Evolutionary conservation across 2,113 vertebrate genomes (phyloP).

Genomic region (Otus sunia): DNA sequence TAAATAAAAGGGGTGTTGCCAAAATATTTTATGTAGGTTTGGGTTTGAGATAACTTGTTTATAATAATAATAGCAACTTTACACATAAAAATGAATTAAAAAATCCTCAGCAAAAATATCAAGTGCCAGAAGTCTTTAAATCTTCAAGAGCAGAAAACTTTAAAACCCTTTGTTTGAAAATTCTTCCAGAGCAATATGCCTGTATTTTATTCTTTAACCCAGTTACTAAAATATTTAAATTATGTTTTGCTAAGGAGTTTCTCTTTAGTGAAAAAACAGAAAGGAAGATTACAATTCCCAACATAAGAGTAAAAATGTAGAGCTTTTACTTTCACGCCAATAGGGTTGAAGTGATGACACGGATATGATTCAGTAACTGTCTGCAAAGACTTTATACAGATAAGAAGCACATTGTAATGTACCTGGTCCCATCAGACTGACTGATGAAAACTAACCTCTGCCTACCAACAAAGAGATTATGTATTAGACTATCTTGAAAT

Average conservation of each 20-base stretch:
- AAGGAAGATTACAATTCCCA: not conserved
- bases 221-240: not conserved
- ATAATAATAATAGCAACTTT: not conserved
- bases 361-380: not conserved
- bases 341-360: not conserved
- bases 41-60: not conserved
- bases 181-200: not conserved
- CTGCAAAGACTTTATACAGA: conserved; percentile 13
- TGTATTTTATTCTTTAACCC: not conserved
- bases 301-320: not conserved
- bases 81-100: not conserved
- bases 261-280: not conserved
- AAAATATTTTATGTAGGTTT: not conserved
- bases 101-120: not conserved
- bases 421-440: not conserved
- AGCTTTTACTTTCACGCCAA: not conserved
- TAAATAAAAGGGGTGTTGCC: not conserved
- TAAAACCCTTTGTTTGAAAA: not conserved
- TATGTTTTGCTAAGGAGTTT: not conserved
- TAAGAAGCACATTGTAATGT: not conserved
- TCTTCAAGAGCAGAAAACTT: not conserved
- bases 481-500: not conserved
- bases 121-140: not conserved
- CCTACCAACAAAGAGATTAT: not conserved
- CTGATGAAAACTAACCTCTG: conserved; percentile 5